These are phyloP conservation scores for Lethocerus indicus DNA, from an alignment of 1,140 invertebrate species.

Conservation along the genomic window DNA sequence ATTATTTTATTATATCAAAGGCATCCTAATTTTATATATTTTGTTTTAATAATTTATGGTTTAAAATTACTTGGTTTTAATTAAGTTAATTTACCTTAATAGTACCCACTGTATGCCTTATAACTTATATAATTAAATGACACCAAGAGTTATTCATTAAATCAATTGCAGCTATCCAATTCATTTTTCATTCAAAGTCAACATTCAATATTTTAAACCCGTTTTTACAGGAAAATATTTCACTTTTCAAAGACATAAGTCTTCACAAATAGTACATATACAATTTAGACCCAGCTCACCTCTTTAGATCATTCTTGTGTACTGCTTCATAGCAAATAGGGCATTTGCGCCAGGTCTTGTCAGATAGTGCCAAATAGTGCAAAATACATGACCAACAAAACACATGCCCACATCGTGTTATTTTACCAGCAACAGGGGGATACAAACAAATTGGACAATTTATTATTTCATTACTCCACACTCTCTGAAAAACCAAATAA, in stretches of 20 bases:
- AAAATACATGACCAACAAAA: slow-evolving; percentile 93
- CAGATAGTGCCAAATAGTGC: slow-evolving; percentile 73
- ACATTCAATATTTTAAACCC: background rate
- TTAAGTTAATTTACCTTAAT: too few relatives aligned
- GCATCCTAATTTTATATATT: too few relatives aligned
- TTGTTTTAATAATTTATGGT: too few relatives aligned
- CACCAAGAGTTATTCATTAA: background rate
- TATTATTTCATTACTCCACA: slow-evolving; percentile 44
- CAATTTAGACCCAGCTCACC: too few relatives aligned
- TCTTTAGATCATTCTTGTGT: slow-evolving; percentile 62
- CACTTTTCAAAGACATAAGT: too few relatives aligned
- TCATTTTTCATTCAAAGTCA: background rate
- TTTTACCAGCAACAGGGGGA: slow-evolving; percentile 66
- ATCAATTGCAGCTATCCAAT: background rate
- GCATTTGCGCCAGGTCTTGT: slow-evolving; percentile 60
- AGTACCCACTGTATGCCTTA: too few relatives aligned
- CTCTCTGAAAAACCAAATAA: slow-evolving; percentile 26
- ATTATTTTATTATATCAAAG: too few relatives aligned
- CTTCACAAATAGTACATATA: too few relatives aligned
- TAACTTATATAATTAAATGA: background rate
- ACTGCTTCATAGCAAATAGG: slow-evolving; percentile 75
- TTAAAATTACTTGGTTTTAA: too few relatives aligned
- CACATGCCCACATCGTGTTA: slow-evolving; percentile 87
- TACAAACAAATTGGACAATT: slow-evolving; percentile 85
- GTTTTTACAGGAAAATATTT: background rate